A percentile compares a stretch with the other conserved stretches of the same genome.
These are phyloP conservation scores for Chymomyza fuscimana DNA, from an alignment of 2,888 invertebrate species.

Conservation along the genomic window DNA sequence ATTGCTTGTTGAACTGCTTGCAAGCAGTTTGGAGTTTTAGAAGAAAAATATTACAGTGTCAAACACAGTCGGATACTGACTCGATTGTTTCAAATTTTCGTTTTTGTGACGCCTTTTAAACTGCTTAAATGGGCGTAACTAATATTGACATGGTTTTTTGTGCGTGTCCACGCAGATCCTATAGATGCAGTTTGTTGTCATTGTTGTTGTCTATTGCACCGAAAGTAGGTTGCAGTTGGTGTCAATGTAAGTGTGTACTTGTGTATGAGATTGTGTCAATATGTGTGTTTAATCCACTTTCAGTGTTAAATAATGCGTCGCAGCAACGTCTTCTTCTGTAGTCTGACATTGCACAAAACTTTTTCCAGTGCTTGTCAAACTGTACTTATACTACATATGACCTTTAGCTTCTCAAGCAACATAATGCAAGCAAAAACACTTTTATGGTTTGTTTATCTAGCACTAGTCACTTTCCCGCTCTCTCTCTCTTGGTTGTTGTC, in stretches of 20 bases:
- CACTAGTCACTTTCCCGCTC: neutral
- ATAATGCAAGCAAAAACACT: conserved; percentile 40
- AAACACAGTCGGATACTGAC: no score
- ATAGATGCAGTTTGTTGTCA: conserved; percentile 20
- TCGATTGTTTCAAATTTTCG: no score
- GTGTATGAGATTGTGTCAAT: conserved; percentile 11
- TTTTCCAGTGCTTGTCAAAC: conserved; percentile 34
- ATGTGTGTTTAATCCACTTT: conserved; percentile 59
- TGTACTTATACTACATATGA: conserved; percentile 4
- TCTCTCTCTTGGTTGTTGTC: neutral
- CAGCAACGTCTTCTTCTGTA: conserved; percentile 4
- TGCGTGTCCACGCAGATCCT: conserved; percentile 33
- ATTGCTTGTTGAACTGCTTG: no score
- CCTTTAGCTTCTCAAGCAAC: neutral
- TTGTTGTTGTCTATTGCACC: conserved; percentile 22
- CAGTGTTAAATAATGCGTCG: conserved; percentile 53
- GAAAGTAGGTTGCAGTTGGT: conserved; percentile 53
- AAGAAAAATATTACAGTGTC: no score
- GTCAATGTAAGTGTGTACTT: conserved; percentile 7
- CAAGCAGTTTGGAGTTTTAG: no score
- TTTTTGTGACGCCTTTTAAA: conserved; percentile 46
- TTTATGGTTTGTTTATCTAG: conserved; percentile 58
- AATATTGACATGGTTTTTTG: conserved; percentile 61
- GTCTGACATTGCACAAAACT: conserved; percentile 4
- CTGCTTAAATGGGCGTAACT: conserved; percentile 62